A percentile compares a stretch with the other conserved stretches of the same genome.
These are phyloP conservation scores for Coptodon rendalli DNA, from an alignment of 2,113 vertebrate genomes.

Conservation along the genomic window DNA sequence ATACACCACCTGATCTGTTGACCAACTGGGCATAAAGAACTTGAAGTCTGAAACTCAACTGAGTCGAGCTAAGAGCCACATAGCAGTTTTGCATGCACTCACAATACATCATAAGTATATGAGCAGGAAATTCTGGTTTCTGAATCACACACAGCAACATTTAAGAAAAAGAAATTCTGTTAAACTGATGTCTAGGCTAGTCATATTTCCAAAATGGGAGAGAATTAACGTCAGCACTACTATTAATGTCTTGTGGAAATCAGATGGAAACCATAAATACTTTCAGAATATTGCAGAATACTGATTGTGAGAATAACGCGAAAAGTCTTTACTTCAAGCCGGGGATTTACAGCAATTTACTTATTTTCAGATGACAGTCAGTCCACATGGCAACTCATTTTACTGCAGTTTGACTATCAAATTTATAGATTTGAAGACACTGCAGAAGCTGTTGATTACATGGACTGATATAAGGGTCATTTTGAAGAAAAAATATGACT, in stretches of 20 bases:
- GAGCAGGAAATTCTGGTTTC: background rate
- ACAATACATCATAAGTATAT: background rate
- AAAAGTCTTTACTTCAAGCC: background rate
- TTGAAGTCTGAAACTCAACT: background rate
- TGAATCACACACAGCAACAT: background rate
- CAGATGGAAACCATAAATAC: background rate
- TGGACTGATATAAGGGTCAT: background rate
- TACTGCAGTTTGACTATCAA: conserved; percentile 45
- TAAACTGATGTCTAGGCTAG: background rate
- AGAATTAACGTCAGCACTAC: background rate
- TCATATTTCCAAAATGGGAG: background rate
- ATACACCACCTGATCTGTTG: background rate
- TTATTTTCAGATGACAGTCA: background rate
- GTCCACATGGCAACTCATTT: conserved; percentile 20
- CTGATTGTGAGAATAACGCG: background rate
- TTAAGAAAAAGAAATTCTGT: background rate
- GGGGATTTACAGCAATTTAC: background rate
- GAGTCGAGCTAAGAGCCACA: background rate
- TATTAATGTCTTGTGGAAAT: background rate
- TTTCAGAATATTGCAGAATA: background rate
- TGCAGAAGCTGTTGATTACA: conserved; percentile 11
- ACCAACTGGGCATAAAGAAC: background rate
- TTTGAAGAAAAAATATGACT: background rate
- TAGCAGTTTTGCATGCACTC: background rate
- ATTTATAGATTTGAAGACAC: conserved; percentile 17